Percentiles rank a stretch among this genome's conserved stretches.
Conservation (phyloP, 2,888 invertebrate species). For the Chrysolina haemoptera region DNA sequence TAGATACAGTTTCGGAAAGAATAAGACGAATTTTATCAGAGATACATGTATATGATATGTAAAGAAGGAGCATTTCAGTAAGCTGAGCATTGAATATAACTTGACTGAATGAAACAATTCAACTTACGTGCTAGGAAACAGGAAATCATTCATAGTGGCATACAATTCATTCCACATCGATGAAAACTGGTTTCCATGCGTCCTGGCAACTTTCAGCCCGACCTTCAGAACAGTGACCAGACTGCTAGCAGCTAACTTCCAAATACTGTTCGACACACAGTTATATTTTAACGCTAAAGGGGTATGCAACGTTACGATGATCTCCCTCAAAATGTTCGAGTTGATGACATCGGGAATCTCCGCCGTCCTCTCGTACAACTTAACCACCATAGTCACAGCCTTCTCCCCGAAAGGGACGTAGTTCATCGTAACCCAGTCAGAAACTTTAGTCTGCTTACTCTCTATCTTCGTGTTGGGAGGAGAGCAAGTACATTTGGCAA, state of each 20-base stretch:
- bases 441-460: conserved; percentile 68
- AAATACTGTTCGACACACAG: conserved; percentile 84
- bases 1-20: too few species aligned
- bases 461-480: conserved; percentile 75
- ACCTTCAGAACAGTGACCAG: conserved; percentile 84
- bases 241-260: conserved; percentile 86
- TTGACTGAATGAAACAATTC: neutral
- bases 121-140: conserved; percentile 86
- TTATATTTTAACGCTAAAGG: conserved; percentile 86
- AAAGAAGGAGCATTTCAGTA: too few species aligned
- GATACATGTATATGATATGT: too few species aligned
- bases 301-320: conserved; percentile 77
- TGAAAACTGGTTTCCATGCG: conserved; percentile 80
- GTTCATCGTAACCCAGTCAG: conserved; percentile 85
- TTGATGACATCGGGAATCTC: conserved; percentile 80
- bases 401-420: conserved; percentile 91
- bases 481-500: conserved; percentile 81
- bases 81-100: too few species aligned
- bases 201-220: conserved; percentile 90
- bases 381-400: conserved; percentile 81
- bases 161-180: conserved; percentile 92
- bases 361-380: conserved; percentile 82
- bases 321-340: conserved; percentile 79
- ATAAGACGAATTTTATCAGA: too few species aligned
- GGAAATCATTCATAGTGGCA: conserved; percentile 89